A percentile compares a stretch with the other conserved stretches of the same genome.
These are phyloP conservation scores for Xiphophorus maculatus DNA, from an alignment of 2,113 vertebrate species.

Conservation along the genomic window DNA sequence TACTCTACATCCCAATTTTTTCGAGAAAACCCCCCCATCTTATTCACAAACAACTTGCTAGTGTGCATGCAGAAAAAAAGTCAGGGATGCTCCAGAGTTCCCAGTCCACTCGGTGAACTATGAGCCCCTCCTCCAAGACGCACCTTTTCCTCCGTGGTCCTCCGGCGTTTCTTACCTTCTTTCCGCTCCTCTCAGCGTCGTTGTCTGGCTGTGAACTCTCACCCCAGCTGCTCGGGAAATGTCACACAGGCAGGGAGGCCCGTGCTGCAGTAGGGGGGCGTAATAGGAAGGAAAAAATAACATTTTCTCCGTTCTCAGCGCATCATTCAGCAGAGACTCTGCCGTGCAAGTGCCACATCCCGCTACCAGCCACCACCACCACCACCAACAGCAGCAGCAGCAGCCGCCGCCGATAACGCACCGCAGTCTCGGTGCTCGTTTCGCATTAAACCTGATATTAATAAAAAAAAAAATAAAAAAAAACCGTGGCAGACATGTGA, in stretches of 20 bases:
- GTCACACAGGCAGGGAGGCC: slow-evolving; percentile 82
- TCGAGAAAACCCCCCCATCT: too few relatives aligned
- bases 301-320: slow-evolving; percentile 64
- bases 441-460: slow-evolving; percentile 58
- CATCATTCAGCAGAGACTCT: slow-evolving; percentile 56
- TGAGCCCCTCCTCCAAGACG: slow-evolving; percentile 52
- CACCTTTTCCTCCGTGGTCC: slow-evolving; percentile 77
- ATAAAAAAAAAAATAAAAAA: slow-evolving; percentile 12
- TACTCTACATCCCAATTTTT: too few relatives aligned
- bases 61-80: too few relatives aligned
- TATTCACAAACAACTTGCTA: too few relatives aligned
- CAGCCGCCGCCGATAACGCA: slow-evolving; percentile 47
- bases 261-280: slow-evolving; percentile 83
- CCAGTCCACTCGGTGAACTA: not conserved
- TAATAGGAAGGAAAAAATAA: slow-evolving; percentile 67
- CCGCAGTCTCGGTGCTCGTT: slow-evolving; percentile 62
- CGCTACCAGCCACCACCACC: slow-evolving; percentile 45
- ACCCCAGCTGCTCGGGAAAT: slow-evolving; percentile 83
- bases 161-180: slow-evolving; percentile 83
- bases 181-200: slow-evolving; percentile 76
- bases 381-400: slow-evolving; percentile 42
- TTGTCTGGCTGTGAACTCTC: slow-evolving; percentile 85
- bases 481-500: slow-evolving; percentile 82
- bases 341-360: slow-evolving; percentile 65
- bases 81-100: too few relatives aligned